Evolutionary conservation across 2,888 invertebrate species (phyloP).

Genomic region (Tetranychus truncatus): DNA sequence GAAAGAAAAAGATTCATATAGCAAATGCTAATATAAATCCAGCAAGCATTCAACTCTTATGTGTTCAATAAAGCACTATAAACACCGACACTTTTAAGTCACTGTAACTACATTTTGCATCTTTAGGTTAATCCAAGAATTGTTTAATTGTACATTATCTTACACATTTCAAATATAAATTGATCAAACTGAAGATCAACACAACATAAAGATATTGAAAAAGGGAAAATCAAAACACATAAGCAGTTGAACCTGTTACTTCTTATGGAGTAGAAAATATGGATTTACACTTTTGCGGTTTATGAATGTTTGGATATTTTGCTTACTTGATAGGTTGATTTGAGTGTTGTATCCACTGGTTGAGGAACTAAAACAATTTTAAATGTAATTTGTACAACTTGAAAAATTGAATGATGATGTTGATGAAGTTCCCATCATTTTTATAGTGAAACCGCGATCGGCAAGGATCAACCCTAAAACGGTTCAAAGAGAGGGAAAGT

Average conservation of each 20-base stretch:
- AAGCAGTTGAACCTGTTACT: too few species aligned
- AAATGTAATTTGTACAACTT: not conserved
- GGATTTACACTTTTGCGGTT: too few species aligned
- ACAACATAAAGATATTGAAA: too few species aligned
- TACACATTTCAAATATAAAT: too few species aligned
- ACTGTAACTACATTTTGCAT: too few species aligned
- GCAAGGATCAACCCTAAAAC: not conserved
- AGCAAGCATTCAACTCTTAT: not conserved
- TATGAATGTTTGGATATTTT: not conserved
- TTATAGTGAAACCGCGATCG: not conserved
- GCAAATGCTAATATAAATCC: not conserved
- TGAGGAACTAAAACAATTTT: not conserved
- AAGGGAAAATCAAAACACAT: too few species aligned
- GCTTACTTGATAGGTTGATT: not conserved
- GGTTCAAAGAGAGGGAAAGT: not conserved
- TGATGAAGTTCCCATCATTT: not conserved
- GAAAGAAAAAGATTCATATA: not conserved
- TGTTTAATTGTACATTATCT: too few species aligned
- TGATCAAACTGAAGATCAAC: too few species aligned
- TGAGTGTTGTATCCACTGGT: not conserved
- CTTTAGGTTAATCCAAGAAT: too few species aligned
- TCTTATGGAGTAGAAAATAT: too few species aligned
- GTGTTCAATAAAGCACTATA: too few species aligned
- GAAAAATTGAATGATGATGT: not conserved
- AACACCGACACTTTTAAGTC: too few species aligned